These are phyloP conservation scores for Callocephalon fimbriatum DNA, from an alignment of 2,113 vertebrate species.

Conservation along the genomic window DNA sequence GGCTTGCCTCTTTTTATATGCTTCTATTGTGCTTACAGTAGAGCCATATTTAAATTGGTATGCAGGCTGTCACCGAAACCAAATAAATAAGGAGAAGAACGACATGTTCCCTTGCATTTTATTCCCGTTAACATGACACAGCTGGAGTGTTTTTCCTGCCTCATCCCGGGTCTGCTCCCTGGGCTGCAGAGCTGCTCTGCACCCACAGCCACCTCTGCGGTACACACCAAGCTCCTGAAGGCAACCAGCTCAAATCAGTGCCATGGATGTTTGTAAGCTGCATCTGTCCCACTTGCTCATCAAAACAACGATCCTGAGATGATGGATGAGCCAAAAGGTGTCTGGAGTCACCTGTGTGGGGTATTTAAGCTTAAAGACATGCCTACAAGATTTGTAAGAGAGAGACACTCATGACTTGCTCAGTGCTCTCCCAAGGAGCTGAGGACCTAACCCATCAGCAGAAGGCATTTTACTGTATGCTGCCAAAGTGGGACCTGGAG, in stretches of 20 bases:
- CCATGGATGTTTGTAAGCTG: background rate
- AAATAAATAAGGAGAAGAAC: slow-evolving; percentile 38
- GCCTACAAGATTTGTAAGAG: background rate
- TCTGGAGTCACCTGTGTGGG: fast-evolving
- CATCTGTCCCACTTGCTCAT: background rate
- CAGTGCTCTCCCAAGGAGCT: background rate
- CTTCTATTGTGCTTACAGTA: background rate
- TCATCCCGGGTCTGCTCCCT: background rate
- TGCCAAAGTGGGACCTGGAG: background rate
- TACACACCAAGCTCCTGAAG: background rate
- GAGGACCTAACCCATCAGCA: background rate
- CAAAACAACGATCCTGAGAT: background rate
- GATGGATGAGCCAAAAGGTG: background rate
- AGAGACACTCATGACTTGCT: fast-evolving
- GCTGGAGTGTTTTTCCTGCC: background rate
- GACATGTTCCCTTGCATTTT: slow-evolving; percentile 7
- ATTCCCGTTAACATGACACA: background rate
- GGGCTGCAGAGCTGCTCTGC: background rate
- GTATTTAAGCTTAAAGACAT: background rate
- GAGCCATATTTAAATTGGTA: background rate
- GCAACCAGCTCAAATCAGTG: background rate
- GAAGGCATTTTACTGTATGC: background rate
- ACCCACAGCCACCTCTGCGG: background rate
- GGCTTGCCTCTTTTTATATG: background rate
- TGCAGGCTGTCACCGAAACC: background rate